phyloP scores from a whole-genome alignment of 2,797 vertebrate genomes.

The Margarornis squamiger region DNA sequence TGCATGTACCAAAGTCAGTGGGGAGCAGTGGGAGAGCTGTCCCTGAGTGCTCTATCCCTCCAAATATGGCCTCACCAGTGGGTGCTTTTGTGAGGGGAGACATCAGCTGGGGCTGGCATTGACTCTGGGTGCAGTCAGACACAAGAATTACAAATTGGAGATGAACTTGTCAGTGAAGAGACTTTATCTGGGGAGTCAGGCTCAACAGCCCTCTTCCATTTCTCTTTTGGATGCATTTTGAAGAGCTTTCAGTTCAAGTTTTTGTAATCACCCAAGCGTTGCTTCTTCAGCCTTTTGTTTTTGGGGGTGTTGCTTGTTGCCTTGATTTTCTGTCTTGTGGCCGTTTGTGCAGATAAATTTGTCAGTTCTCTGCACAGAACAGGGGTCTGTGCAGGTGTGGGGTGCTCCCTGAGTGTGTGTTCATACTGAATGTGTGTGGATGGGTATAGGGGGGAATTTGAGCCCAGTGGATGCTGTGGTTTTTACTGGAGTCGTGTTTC shows the following conservation, averaged over 20 bases:
- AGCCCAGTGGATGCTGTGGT: background rate
- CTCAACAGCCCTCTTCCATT: background rate
- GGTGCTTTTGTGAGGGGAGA: background rate
- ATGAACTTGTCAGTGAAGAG: background rate
- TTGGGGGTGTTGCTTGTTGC: background rate
- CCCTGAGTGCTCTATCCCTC: background rate
- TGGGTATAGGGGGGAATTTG: background rate
- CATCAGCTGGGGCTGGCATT: fast-evolving
- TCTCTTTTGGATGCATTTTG: background rate
- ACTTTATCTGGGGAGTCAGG: background rate
- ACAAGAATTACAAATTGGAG: background rate
- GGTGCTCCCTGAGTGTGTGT: background rate
- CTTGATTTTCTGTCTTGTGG: background rate
- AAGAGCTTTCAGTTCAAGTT: constrained; percentile 29
- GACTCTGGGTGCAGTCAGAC: background rate
- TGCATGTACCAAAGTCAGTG: background rate
- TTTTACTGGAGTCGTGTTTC: background rate
- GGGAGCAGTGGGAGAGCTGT: background rate
- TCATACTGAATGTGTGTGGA: background rate
- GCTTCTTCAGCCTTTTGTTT: background rate
- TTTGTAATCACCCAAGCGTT: background rate
- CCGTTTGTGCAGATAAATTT: background rate
- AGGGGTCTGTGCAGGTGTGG: background rate
- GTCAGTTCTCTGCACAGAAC: background rate
- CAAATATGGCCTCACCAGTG: fast-evolving